Evolutionary conservation across 2,113 vertebrate species (phyloP).

Genomic region (Etheostoma spectabile): DNA sequence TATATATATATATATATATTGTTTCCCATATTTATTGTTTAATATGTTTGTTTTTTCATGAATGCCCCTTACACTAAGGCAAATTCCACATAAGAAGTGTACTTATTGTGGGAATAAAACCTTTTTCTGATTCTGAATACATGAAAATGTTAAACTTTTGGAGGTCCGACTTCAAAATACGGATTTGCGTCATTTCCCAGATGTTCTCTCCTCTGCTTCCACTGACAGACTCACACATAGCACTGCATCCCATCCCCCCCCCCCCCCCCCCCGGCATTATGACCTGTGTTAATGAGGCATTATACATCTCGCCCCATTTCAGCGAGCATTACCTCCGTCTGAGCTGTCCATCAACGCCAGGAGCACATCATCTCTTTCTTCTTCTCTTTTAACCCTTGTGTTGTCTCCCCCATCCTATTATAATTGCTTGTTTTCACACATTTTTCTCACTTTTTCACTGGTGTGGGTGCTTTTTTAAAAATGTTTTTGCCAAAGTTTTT

Average conservation of each 20-base stretch:
- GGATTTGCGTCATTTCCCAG: slow-evolving; percentile 2
- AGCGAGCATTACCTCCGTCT: not conserved
- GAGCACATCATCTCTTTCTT: not conserved
- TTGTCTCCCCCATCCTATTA: too few relatives aligned
- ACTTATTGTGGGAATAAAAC: too few relatives aligned
- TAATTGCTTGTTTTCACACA: too few relatives aligned
- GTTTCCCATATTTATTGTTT: too few relatives aligned
- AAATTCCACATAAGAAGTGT: too few relatives aligned
- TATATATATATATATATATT: too few relatives aligned
- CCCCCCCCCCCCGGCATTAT: not conserved
- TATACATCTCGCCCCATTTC: slow-evolving; percentile 18
- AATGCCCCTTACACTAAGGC: too few relatives aligned
- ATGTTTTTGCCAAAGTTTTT: too few relatives aligned
- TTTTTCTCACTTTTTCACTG: too few relatives aligned
- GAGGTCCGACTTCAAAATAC: not conserved
- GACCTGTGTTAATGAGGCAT: slow-evolving; percentile 39
- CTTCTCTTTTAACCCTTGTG: too few relatives aligned
- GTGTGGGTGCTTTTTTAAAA: too few relatives aligned
- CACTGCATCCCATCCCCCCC: not conserved
- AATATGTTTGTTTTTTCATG: too few relatives aligned
- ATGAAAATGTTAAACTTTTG: not conserved
- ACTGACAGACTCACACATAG: slow-evolving; percentile 1
- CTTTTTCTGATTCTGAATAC: not conserved
- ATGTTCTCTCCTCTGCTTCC: not conserved
- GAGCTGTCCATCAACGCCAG: slow-evolving; percentile 9